phyloP scores from a whole-genome alignment of 2,797 vertebrate genomes.

The Siniperca obscura region DNA sequence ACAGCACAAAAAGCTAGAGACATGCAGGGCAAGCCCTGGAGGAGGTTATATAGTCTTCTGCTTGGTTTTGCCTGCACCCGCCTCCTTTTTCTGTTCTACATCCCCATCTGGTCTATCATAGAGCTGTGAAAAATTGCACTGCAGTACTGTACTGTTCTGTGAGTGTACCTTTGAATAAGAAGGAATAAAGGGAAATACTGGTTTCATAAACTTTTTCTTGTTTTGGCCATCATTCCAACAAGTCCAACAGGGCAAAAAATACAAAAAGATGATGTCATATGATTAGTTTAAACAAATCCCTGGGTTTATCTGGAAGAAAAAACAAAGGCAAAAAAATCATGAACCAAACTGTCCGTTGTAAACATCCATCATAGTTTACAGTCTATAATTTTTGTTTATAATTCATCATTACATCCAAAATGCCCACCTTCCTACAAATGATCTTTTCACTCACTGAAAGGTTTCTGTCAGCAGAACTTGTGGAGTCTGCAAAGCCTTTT shows the following conservation, averaged over 20 bases:
- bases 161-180: constrained; percentile 16
- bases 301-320: not conserved
- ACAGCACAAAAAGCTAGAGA: constrained; percentile 61
- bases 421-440: not conserved
- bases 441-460: constrained; percentile 29
- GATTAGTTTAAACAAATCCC: not conserved
- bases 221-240: not conserved
- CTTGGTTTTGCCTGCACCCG: constrained; percentile 18
- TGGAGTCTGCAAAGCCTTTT: constrained; percentile 60
- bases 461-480: constrained; percentile 29
- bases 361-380: no score
- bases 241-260: not conserved
- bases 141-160: not conserved
- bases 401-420: not conserved
- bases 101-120: constrained; percentile 59
- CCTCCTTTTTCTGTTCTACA: constrained; percentile 3
- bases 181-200: constrained; percentile 2
- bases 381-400: not conserved
- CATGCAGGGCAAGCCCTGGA: constrained; percentile 69
- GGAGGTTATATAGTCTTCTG: constrained; percentile 54
- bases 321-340: no score
- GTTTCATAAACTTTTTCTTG: not conserved
- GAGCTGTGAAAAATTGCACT: constrained; percentile 39
- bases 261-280: not conserved
- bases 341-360: no score